A percentile compares a stretch with the other conserved stretches of the same genome.
Conservation (phyloP, 2,888 invertebrate genomes). For the Isotomurus palustris region DNA sequence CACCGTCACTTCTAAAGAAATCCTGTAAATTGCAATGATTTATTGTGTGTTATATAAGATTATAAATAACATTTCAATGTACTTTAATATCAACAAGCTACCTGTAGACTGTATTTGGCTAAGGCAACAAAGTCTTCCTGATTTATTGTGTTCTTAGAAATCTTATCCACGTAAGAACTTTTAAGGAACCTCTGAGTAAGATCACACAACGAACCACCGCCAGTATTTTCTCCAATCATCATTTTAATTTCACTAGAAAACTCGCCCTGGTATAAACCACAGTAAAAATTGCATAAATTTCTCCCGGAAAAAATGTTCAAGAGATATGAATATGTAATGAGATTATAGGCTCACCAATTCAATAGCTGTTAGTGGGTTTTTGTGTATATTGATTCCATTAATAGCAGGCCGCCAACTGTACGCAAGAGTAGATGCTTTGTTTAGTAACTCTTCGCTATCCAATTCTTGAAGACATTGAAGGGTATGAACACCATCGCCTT, state of each 20-base stretch:
- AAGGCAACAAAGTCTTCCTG: slow-evolving; percentile 19
- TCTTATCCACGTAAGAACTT: slow-evolving; percentile 3
- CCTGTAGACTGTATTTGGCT: slow-evolving; percentile 19
- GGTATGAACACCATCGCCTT: not conserved
- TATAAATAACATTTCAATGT: not conserved
- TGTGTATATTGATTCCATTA: slow-evolving; percentile 44
- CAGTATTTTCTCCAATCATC: slow-evolving; percentile 45
- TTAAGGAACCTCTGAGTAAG: slow-evolving; percentile 13
- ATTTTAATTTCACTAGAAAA: slow-evolving; percentile 33
- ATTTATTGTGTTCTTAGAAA: slow-evolving; percentile 15
- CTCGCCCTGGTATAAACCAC: slow-evolving; percentile 9
- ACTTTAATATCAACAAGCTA: no score
- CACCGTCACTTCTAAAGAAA: slow-evolving; percentile 1
- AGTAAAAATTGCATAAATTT: not conserved
- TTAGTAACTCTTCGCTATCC: not conserved
- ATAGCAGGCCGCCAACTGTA: slow-evolving; percentile 47
- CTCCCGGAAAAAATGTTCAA: not conserved
- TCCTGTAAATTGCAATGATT: slow-evolving; percentile 3
- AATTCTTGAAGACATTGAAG: slow-evolving; percentile 4
- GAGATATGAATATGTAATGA: not conserved
- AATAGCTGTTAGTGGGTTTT: slow-evolving; percentile 38
- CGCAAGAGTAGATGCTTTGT: slow-evolving; percentile 34
- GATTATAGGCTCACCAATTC: slow-evolving; percentile 2
- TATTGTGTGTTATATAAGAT: not conserved
- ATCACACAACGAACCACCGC: slow-evolving; percentile 47